Percentiles rank a stretch among this genome's conserved stretches.
phyloP scores from a whole-genome alignment of 2,797 vertebrate species.

The Antrozous pallidus region DNA sequence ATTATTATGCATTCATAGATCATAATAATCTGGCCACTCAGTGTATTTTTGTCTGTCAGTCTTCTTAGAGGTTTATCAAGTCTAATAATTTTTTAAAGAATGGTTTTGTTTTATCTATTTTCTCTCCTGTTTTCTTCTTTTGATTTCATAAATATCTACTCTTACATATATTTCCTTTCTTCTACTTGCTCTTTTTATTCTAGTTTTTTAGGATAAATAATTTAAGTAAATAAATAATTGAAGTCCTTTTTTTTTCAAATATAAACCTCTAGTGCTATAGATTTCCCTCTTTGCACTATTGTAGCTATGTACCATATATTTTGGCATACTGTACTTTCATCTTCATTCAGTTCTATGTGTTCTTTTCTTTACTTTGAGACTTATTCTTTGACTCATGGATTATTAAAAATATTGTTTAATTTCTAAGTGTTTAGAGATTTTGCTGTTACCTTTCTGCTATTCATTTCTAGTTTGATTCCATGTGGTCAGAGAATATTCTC shows the following conservation, averaged over 20 bases:
- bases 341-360: background rate
- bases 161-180: background rate
- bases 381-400: background rate
- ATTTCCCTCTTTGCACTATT: background rate
- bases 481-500: background rate
- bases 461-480: background rate
- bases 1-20: no score
- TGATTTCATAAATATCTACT: background rate
- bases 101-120: background rate
- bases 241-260: background rate
- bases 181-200: background rate
- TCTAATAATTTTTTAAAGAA: background rate
- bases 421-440: background rate
- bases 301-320: background rate
- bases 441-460: background rate
- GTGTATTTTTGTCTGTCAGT: background rate
- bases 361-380: background rate
- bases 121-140: background rate
- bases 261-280: background rate
- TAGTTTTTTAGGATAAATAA: background rate
- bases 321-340: background rate
- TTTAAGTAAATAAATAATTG: background rate
- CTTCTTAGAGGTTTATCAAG: background rate
- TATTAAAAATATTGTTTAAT: background rate
- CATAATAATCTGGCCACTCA: no score